phyloP scores from a whole-genome alignment of 2,888 invertebrate species.

The Sarcophaga carnaria region DNA sequence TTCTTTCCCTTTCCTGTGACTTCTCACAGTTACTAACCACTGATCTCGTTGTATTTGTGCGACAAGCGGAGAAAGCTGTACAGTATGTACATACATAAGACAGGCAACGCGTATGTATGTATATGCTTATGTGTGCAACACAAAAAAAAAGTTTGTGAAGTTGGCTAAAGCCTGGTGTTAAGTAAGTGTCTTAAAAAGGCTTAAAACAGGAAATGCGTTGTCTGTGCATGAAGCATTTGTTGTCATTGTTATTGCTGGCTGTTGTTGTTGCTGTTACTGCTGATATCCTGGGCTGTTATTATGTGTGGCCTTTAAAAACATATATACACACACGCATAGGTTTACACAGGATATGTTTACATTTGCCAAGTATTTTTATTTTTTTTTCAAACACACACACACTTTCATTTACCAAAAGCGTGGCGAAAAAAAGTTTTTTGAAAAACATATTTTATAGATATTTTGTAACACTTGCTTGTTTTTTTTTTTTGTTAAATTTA shows the following conservation, averaged over 20 bases:
- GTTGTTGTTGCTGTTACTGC: neutral
- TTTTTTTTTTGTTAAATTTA: neutral
- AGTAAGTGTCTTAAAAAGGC: constrained; percentile 69
- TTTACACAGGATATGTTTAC: constrained; percentile 54
- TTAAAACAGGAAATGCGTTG: constrained; percentile 68
- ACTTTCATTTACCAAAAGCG: neutral
- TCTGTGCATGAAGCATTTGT: constrained; percentile 52
- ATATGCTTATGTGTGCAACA: neutral
- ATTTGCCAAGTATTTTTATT: constrained; percentile 63
- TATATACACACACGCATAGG: neutral
- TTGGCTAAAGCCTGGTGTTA: constrained; percentile 64
- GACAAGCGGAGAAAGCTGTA: neutral
- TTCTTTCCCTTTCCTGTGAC: neutral
- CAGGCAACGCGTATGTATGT: neutral
- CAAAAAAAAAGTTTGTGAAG: constrained; percentile 1
- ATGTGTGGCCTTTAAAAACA: constrained; percentile 3
- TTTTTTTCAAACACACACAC: neutral
- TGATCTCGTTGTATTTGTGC: neutral
- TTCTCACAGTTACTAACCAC: neutral
- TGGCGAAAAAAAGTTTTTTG: neutral
- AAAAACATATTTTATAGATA: constrained; percentile 32
- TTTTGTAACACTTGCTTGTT: neutral
- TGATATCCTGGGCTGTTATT: constrained; percentile 22
- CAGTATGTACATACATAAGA: neutral
- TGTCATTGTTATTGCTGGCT: constrained; percentile 33